These are phyloP conservation scores for Limosa lapponica DNA, from an alignment of 2,797 vertebrate genomes.

Conservation along the genomic window DNA sequence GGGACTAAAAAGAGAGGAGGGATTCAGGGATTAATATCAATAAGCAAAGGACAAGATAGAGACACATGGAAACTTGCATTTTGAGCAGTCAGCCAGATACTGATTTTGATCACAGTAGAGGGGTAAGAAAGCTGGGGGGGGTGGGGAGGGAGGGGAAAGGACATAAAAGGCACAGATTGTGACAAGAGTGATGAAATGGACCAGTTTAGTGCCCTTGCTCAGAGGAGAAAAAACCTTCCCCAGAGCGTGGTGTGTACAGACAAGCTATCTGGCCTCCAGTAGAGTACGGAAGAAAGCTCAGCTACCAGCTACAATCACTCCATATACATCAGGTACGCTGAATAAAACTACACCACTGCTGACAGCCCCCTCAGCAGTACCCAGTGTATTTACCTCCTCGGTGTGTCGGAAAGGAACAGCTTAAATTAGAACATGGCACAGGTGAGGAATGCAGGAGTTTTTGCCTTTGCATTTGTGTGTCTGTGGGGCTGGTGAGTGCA, in stretches of 20 bases:
- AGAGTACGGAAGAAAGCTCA: neutral
- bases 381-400: neutral
- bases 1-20: neutral
- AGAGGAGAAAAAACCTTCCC: neutral
- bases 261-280: neutral
- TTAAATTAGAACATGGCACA: neutral
- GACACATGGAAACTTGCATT: neutral
- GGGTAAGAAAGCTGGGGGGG: neutral
- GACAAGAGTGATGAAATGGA: neutral
- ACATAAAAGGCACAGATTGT: neutral
- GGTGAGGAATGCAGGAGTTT: neutral
- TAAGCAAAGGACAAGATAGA: neutral
- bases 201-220: neutral
- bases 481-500: too few species aligned
- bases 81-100: neutral
- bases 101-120: neutral
- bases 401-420: neutral
- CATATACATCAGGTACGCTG: fast-evolving
- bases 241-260: fast-evolving
- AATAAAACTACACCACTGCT: neutral
- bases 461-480: too few species aligned
- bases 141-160: neutral
- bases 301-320: neutral
- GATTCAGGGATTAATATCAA: neutral
- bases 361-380: neutral